Base-by-base conservation (phyloP, 1,140 invertebrate genomes). In the Bicyclus anynana region DNA sequence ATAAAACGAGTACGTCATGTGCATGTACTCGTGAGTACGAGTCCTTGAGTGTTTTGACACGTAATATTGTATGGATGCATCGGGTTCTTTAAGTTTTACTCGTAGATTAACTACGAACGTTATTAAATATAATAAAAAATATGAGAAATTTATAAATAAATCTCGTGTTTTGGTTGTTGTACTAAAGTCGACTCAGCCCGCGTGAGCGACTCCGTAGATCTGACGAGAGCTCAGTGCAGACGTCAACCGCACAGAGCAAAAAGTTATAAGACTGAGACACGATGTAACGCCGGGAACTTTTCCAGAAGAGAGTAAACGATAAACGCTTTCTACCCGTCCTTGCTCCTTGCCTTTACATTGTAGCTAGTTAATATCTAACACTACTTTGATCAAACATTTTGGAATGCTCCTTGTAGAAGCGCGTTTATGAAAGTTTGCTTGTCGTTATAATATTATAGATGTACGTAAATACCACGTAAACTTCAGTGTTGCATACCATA, bases 251-350 rank as follows among this genome's bases (percentile, higher is more conserved):
- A 72, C 73, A 75, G 72, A 75, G 72, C 64, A 78, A 74, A 68
- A 79, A 74, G 75, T 78, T 76, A 84, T 82, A 86, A 86, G 83
- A 86, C 82, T 87, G 84, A 85, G 73, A 77, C 72, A 80, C 73
- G 85, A 85, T 77, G 84, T 82, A 86, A 84, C 69, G 78, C 83
- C 75, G 77, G 80, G 75, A 82, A 80, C 75, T 80, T 83, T 84
- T 82, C 77, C 78, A 81, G 74, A 80, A 74, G 80, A 72, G 75
- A 83, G 80, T 80, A 84, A 83, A 80, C 81, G 72, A 85, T 73
- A 84, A 81, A 88, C 80, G 83, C 83, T 88, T 85, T 84, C 74
- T 85, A 86, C 84, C 84, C 84, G 84, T 88, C 84, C 84, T 88
- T 79, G 78, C 83, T 86, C 82, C 84, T 86, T 86, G 84, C 84